Evolutionary conservation across 2,113 vertebrate genomes (phyloP).

Genomic region (Regulus satrapa): DNA sequence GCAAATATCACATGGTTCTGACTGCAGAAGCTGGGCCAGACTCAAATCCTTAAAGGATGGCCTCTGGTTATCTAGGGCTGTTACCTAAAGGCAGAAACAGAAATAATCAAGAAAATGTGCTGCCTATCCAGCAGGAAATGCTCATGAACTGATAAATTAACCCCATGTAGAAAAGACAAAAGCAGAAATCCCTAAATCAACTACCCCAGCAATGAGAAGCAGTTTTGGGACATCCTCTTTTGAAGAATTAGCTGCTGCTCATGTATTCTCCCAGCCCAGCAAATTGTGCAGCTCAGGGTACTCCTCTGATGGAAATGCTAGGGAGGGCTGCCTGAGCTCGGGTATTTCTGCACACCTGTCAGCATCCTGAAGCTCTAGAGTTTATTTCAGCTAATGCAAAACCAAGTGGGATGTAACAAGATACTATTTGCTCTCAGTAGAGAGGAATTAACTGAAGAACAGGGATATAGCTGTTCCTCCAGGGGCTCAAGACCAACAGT

Average conservation of each 20-base stretch:
- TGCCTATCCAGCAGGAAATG: not conserved
- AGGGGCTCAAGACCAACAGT: not conserved
- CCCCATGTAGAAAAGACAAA: not conserved
- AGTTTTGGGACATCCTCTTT: not conserved
- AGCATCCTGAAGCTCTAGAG: not conserved
- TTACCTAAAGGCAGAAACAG: not conserved
- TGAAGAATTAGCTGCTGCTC: not conserved
- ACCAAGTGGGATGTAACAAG: not conserved
- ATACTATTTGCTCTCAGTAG: not conserved
- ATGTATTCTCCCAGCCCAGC: accelerated
- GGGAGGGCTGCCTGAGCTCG: not conserved
- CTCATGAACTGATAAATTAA: not conserved
- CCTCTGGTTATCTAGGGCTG: not conserved
- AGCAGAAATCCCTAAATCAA: not conserved
- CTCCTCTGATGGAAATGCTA: not conserved
- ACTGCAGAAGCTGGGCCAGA: not conserved
- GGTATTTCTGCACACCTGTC: not conserved
- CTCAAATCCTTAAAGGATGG: not conserved
- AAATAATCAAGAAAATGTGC: not conserved
- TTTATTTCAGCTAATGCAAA: not conserved
- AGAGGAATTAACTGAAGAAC: not conserved
- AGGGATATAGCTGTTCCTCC: not conserved
- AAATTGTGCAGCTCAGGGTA: not conserved
- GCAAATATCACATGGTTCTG: not conserved
- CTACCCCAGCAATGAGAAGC: not conserved